Percentiles rank a stretch among this genome's conserved stretches.
Evolutionary conservation across 2,888 invertebrate species (phyloP).

Genomic region (Mesopsocus fuscifrons): DNA sequence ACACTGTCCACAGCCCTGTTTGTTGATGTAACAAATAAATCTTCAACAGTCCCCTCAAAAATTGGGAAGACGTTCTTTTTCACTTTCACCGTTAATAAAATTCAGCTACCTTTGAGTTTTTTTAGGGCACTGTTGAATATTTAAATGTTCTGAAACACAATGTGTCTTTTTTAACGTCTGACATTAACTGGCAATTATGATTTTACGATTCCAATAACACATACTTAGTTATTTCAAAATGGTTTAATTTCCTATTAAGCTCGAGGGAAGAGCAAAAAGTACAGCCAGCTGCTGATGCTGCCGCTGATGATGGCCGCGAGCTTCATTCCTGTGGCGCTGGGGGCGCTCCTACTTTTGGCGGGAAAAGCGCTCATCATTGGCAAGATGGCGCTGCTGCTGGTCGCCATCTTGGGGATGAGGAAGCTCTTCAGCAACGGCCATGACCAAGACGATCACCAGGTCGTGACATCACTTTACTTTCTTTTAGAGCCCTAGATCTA

Average conservation of each 20-base stretch:
- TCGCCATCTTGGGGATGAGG: conserved; percentile 69
- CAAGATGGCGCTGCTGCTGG: conserved; percentile 61
- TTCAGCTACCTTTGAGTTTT: too few relatives aligned
- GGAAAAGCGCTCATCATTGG: conserved; percentile 74
- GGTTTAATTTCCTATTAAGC: conserved; percentile 19
- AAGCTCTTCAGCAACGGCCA: conserved; percentile 40
- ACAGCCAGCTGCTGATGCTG: conserved; percentile 53
- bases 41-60: too few relatives aligned
- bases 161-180: too few relatives aligned
- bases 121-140: too few relatives aligned
- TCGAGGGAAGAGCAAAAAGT: conserved; percentile 48
- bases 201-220: not conserved
- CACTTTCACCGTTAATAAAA: too few relatives aligned
- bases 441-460: conserved; percentile 5
- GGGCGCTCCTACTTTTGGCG: conserved; percentile 60
- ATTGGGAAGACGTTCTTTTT: too few relatives aligned
- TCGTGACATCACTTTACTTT: not conserved
- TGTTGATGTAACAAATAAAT: too few relatives aligned
- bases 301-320: conserved; percentile 64
- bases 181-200: too few relatives aligned
- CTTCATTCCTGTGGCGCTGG: conserved; percentile 62
- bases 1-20: too few relatives aligned
- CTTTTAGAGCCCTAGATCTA: too few relatives aligned
- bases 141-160: too few relatives aligned
- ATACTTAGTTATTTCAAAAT: not conserved